phyloP scores from a whole-genome alignment of 2,797 vertebrate species.

The Centroberyx gerrardi region DNA sequence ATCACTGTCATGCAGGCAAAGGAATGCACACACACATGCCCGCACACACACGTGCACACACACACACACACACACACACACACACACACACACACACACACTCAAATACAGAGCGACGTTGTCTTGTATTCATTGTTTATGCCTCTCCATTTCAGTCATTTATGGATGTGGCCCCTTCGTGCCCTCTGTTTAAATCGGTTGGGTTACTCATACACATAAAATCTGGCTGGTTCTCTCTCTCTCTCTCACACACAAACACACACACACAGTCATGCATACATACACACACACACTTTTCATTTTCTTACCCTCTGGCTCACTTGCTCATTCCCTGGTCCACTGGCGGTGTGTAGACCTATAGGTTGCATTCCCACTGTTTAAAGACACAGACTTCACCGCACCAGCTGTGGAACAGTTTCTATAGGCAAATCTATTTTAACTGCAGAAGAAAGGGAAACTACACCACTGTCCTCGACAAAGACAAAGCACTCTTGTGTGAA shows the following conservation, averaged over 20 bases:
- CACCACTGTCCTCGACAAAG: too few relatives aligned
- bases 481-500: too few relatives aligned
- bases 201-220: constrained; percentile 61
- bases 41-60: constrained; percentile 41
- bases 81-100: constrained; percentile 28
- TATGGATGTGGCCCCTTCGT: constrained; percentile 64
- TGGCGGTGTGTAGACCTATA: not conserved
- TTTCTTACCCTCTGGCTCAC: not conserved
- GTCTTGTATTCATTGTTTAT: constrained; percentile 72
- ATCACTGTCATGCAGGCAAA: constrained; percentile 40
- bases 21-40: constrained; percentile 8
- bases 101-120: constrained; percentile 49
- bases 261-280: not conserved
- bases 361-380: not conserved
- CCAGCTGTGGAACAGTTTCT: not conserved
- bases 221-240: constrained; percentile 47
- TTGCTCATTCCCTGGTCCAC: not conserved
- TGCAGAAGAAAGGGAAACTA: too few relatives aligned
- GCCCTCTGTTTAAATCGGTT: constrained; percentile 66
- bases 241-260: constrained; percentile 1
- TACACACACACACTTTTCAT: constrained; percentile 18
- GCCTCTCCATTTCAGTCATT: constrained; percentile 72
- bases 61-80: constrained; percentile 40
- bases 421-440: not conserved
- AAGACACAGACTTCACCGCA: not conserved